These are phyloP conservation scores for Coccyzus lansbergi DNA, from an alignment of 2,797 vertebrate species.

Conservation along the genomic window DNA sequence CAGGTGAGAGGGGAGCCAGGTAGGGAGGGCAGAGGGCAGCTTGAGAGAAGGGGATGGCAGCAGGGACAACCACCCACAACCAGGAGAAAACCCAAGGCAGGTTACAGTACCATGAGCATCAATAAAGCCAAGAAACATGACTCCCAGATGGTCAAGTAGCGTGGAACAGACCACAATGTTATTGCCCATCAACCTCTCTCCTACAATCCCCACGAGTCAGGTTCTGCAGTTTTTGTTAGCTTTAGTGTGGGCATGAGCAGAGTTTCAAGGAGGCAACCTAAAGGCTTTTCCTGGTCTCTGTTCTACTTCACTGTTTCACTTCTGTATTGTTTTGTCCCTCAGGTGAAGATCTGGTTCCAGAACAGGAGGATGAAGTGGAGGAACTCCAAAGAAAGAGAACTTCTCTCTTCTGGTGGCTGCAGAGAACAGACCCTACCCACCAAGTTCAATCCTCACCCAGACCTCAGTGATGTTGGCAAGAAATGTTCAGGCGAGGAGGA, in stretches of 20 bases:
- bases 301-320: accelerated
- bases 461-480: conserved; percentile 95
- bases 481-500: conserved; percentile 85
- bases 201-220: background rate
- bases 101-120: accelerated
- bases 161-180: too few species aligned
- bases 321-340: background rate
- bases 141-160: background rate
- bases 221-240: background rate
- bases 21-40: too few species aligned
- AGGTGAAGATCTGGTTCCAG: conserved; percentile 99
- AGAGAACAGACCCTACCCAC: conserved; percentile 95
- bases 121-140: accelerated
- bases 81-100: background rate
- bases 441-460: conserved; percentile 94
- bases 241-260: accelerated
- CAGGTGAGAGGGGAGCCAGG: conserved; percentile 79
- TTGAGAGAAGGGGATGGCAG: background rate
- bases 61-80: background rate
- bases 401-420: conserved; percentile 94
- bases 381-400: conserved; percentile 95
- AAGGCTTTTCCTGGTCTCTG: background rate
- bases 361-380: conserved; percentile 98
- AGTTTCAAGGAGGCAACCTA: background rate
- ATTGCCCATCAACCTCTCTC: background rate